These are phyloP conservation scores for Heterotis niloticus DNA, from an alignment of 2,113 vertebrate genomes.

Conservation along the genomic window DNA sequence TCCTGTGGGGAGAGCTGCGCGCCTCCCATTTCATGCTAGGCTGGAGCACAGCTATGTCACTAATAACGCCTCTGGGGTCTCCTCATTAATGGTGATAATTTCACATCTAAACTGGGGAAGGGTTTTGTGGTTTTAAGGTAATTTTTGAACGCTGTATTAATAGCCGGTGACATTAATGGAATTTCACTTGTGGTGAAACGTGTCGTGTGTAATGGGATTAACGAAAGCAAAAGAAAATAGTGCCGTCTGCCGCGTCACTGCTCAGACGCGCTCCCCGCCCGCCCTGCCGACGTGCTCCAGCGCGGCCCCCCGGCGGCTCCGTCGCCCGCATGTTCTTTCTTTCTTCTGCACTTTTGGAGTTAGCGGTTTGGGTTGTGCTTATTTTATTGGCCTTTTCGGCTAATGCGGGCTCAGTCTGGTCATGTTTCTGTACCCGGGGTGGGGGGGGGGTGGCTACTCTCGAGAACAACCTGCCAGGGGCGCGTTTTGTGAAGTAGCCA, in stretches of 20 bases:
- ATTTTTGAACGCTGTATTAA: constrained; percentile 32
- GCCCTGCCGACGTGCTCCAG: background rate
- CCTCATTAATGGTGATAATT: constrained; percentile 43
- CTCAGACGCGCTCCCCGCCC: background rate
- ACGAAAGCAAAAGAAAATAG: constrained; percentile 25
- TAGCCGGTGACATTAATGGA: constrained; percentile 38
- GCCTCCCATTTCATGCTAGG: constrained; percentile 17
- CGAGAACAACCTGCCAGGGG: background rate
- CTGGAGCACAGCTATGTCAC: constrained; percentile 36
- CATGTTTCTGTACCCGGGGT: background rate
- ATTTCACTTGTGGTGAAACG: constrained; percentile 40
- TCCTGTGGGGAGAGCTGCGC: background rate
- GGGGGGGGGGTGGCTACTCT: too few species aligned
- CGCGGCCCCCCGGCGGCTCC: background rate
- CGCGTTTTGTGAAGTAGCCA: too few species aligned
- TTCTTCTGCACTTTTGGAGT: too few species aligned
- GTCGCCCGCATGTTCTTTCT: background rate
- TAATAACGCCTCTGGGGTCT: constrained; percentile 48
- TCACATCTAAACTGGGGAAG: constrained; percentile 29
- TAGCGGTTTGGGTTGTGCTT: too few species aligned
- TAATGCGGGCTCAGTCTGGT: too few species aligned
- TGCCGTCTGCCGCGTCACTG: background rate
- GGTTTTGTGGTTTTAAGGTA: constrained; percentile 36
- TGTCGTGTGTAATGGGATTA: constrained; percentile 33
- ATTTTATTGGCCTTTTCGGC: too few species aligned